Evolutionary conservation across 2,113 vertebrate genomes (phyloP), one percentile per base, ranked within the genome.

Genomic region (Notarius quadriscutis): DNA sequence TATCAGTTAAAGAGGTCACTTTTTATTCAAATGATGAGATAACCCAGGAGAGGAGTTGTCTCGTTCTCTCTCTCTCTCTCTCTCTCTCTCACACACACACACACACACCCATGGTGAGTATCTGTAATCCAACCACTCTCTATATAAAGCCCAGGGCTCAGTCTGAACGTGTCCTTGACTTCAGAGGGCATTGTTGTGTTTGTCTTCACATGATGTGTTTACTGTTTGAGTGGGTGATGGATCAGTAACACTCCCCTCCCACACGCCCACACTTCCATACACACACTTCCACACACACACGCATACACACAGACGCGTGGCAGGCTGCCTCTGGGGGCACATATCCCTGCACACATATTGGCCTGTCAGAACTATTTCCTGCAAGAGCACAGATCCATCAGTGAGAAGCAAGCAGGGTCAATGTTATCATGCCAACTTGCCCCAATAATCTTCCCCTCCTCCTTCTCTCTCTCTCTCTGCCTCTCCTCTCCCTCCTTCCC

Each of bases 331-430:
- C 82, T 51, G 85, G 84, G 93, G 93, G 93, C 93, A 92, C 92
- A 94, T 93, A 94, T 93, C 95, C 93, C 83, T 90, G 91, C 93
- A 93, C 92, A 95, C 94, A 96, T 96, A 96, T 96, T 95, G 95
- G 95, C 94, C 95, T 96, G 96, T 95, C 95, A 95, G 94, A 95
- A 96, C 93, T 95, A 94, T 95, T 96, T 96, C 94, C 95, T 96
- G 94, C 93, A 94, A 95, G 93, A 96, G 94, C 95, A 95, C 95
- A 95, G 95, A 95, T 96, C 95, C 95, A 96, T 96, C 95, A 95
- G 94, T 92, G 93, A 94, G 93, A 92, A 95, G 94, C 93, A 90
- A 94, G 91, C 93, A 92, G 94, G 95, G 95, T 96, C 96, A 96
- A 90, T 91, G 90, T 94, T 93, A 94, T 93, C 93, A 94, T 93